Evolutionary conservation across 1,140 invertebrate genomes (phyloP).

Genomic region (Anastrepha ludens): DNA sequence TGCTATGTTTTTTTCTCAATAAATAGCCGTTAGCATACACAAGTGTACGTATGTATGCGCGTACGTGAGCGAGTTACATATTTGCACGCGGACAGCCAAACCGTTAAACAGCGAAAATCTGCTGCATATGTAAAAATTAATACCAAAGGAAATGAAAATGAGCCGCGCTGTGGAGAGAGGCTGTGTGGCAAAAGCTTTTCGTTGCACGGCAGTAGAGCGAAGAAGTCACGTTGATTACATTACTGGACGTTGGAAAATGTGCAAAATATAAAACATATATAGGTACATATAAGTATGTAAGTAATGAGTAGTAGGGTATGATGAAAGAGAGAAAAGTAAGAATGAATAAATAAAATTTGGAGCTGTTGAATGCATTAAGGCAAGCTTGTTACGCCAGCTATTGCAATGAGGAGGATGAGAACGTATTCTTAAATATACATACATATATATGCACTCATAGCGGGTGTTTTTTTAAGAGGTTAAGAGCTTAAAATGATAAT

Average conservation of each 20-base stretch:
- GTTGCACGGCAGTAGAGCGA: neutral
- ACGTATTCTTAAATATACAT: neutral
- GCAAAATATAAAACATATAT: neutral
- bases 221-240: conserved; percentile 33
- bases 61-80: neutral
- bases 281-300: neutral
- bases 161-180: neutral
- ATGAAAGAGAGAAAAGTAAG: neutral
- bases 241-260: neutral
- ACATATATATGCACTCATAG: neutral
- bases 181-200: neutral
- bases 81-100: neutral
- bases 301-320: neutral
- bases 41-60: neutral
- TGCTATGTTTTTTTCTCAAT: neutral
- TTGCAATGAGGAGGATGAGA: neutral
- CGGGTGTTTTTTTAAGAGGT: too few relatives aligned
- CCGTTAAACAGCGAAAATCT: conserved; percentile 23
- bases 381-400: neutral
- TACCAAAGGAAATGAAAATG: neutral
- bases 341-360: conserved; percentile 26
- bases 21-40: neutral
- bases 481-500: too few relatives aligned
- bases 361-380: neutral
- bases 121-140: conserved; percentile 24